Evolutionary conservation across 2,113 vertebrate genomes (phyloP).

Genomic region (Abramis brama): DNA sequence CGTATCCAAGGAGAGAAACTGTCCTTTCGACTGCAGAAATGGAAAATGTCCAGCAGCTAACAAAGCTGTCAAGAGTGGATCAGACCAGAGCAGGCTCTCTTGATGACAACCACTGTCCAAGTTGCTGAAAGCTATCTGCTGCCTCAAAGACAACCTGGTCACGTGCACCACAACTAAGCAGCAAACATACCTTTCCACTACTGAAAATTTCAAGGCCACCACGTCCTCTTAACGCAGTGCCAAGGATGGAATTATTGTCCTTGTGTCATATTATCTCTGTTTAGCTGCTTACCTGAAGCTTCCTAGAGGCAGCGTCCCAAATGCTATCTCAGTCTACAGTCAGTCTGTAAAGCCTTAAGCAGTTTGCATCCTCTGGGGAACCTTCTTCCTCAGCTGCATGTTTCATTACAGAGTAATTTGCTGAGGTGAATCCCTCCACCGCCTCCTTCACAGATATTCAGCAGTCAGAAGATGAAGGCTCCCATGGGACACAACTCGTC

Average conservation of each 20-base stretch:
- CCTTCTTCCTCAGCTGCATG: background rate
- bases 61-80: slow-evolving; percentile 50
- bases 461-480: slow-evolving; percentile 18
- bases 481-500: background rate
- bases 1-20: no score
- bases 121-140: background rate
- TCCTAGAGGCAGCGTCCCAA: background rate
- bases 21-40: background rate
- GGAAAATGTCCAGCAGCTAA: slow-evolving; percentile 55
- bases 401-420: slow-evolving; percentile 56
- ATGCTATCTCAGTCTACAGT: slow-evolving; percentile 15
- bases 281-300: slow-evolving; percentile 38
- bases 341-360: slow-evolving; percentile 29
- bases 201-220: background rate
- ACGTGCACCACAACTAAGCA: background rate
- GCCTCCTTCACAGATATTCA: background rate
- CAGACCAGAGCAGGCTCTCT: slow-evolving; percentile 40
- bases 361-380: slow-evolving; percentile 16
- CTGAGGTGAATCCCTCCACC: slow-evolving; percentile 27
- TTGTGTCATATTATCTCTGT: background rate
- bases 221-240: background rate
- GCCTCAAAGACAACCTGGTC: background rate
- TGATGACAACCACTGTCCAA: slow-evolving; percentile 50
- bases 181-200: background rate
- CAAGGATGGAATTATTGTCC: slow-evolving; percentile 6